phyloP scores from a whole-genome alignment of 2,113 vertebrate species.

The Calyptomena viridis region DNA sequence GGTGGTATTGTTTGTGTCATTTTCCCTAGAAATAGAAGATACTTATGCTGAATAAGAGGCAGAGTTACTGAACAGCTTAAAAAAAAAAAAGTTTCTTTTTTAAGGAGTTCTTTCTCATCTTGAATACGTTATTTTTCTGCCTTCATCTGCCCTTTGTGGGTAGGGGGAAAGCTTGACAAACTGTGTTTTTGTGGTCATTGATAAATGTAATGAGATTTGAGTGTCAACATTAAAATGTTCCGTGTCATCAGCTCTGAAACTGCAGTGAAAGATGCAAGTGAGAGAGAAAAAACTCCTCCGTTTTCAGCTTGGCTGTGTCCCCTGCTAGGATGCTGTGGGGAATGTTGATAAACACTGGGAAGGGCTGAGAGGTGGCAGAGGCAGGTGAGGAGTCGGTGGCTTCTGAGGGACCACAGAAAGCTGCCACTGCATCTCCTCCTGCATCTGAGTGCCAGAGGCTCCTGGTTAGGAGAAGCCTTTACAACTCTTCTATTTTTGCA shows the following conservation, averaged over 20 bases:
- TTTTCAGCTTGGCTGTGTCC: conserved; percentile 39
- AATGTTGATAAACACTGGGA: conserved; percentile 76
- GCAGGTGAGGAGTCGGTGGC: conserved; percentile 54
- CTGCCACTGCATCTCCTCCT: conserved; percentile 48
- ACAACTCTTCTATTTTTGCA: not conserved
- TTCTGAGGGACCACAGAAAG: conserved; percentile 51
- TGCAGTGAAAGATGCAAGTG: conserved; percentile 47
- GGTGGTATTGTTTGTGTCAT: not conserved
- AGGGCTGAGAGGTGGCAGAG: conserved; percentile 66
- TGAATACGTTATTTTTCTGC: not conserved
- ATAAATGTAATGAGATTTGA: conserved; percentile 66
- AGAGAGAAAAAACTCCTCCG: not conserved
- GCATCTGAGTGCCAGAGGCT: conserved; percentile 47
- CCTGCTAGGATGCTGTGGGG: conserved; percentile 59
- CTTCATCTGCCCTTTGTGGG: not conserved
- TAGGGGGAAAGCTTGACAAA: conserved; percentile 37
- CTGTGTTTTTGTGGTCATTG: conserved; percentile 39
- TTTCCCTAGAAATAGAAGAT: conserved; percentile 31
- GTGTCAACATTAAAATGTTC: conserved; percentile 63
- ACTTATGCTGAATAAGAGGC: conserved; percentile 22
- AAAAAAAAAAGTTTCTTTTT: not conserved
- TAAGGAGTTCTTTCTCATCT: conserved; percentile 38
- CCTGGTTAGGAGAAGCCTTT: conserved; percentile 5
- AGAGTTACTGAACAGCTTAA: conserved; percentile 8
- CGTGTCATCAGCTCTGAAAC: conserved; percentile 57